Percentiles rank a stretch among this genome's conserved stretches.
Evolutionary conservation across 1,140 invertebrate species (phyloP).

Genomic region (Augochlora pura): DNA sequence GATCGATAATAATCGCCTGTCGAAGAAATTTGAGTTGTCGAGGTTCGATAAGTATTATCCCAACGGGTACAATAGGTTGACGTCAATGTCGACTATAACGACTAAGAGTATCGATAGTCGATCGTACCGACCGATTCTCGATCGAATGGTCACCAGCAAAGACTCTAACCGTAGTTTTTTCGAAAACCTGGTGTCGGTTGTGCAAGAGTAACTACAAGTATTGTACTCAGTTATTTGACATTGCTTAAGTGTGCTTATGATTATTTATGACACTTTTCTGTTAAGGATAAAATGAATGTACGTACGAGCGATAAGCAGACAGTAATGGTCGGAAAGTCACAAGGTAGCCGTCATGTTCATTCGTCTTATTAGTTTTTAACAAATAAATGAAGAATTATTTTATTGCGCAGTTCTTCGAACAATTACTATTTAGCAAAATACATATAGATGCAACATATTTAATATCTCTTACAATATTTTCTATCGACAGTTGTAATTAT

Average conservation of each 20-base stretch:
- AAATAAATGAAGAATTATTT: not conserved
- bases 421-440: no score
- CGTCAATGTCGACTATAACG: slow-evolving; percentile 14
- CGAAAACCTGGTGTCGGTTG: not conserved
- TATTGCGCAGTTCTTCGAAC: no score
- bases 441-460: not conserved
- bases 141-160: not conserved
- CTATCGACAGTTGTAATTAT: not conserved
- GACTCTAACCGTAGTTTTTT: no score
- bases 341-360: not conserved
- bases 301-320: not conserved
- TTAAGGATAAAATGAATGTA: not conserved
- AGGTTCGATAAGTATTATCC: slow-evolving; percentile 23
- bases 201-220: not conserved
- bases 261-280: not conserved
- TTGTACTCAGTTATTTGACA: not conserved
- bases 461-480: not conserved
- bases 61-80: slow-evolving; percentile 28
- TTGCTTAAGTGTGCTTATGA: not conserved
- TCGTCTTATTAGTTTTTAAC: not conserved
- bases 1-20: not conserved
- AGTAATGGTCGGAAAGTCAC: not conserved
- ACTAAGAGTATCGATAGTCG: slow-evolving; percentile 12
- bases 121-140: slow-evolving; percentile 24
- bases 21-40: slow-evolving; percentile 31